Base-by-base conservation (phyloP, 1,140 invertebrate species). In the Wiebesia pumilae region DNA sequence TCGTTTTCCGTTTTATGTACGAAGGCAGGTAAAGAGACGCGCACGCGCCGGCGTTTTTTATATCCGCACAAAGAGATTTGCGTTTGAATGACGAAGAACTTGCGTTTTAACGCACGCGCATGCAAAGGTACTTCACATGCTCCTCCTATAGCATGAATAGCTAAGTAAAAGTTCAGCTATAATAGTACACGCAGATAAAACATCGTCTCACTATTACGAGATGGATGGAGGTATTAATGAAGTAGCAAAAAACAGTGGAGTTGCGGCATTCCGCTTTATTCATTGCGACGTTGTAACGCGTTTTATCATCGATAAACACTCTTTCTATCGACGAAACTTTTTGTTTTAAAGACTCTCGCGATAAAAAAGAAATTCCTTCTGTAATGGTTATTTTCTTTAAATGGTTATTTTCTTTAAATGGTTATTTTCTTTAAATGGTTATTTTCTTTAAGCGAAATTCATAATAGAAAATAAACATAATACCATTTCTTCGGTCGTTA, bases 61-160 rank as follows among this genome's bases (percentile, higher is more conserved):
- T 21, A 3, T 3, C 9, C 43, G n/a, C 47, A 73, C 47, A 73
- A 83, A 83, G 69, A 30, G 30, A 73, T 73, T 47, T 81, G 33
- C 38, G 0, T 81, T 81, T 81, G 54, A 65, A 81, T 40, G 54
- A 71, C 33, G 69, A 54, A 43, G 19, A 54, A 83, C 73, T 83
- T 82, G 81, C 65, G 65, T 82, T 82, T 82, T 71, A 43, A 21
- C 38, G 40, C 40, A 40, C 1, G n/a, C 54, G 35, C 30, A 24
- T 9, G 54, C 33, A 38, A 33, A 58, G 19, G 47, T 58, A 33
- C 14, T 58, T 7, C 67, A 33, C 30, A 14, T 33, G 30, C 24
- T 4, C 38, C 3, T 6, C 16, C 69, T 40, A 19, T 0, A 27
- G 14, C 16, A 43, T 75, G 40, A 75, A 75, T 75, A 43, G 21